Evolutionary conservation across 2,888 invertebrate species (phyloP).

Genomic region (Leptopterna dolabrata): DNA sequence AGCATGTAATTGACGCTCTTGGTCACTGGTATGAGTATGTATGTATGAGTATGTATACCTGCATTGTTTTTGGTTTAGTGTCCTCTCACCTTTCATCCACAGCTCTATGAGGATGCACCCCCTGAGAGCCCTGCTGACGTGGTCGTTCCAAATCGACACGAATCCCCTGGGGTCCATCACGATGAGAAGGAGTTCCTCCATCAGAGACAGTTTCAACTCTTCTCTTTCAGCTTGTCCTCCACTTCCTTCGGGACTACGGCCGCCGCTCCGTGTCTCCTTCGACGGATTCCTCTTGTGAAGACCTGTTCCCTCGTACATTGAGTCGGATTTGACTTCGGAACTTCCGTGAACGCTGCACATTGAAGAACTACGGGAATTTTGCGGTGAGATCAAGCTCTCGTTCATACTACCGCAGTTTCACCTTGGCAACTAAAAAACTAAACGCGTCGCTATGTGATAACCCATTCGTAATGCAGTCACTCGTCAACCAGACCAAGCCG

Average conservation of each 20-base stretch:
- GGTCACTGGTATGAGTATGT: no score
- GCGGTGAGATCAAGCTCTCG: neutral
- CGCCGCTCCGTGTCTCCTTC: neutral
- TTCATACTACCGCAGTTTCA: no score
- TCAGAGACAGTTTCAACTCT: constrained; percentile 57
- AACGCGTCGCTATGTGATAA: no score
- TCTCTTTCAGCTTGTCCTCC: neutral
- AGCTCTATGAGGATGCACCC: constrained; percentile 98
- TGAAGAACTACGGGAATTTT: neutral
- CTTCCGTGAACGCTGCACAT: neutral
- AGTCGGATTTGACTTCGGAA: neutral
- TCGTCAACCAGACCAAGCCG: no score
- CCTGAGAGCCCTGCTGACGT: constrained; percentile 97
- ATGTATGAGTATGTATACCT: no score
- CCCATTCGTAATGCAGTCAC: no score
- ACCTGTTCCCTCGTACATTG: neutral
- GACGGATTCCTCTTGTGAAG: neutral
- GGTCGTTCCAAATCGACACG: constrained; percentile 99
- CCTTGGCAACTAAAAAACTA: no score
- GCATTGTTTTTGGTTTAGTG: no score
- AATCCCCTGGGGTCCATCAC: constrained; percentile 77
- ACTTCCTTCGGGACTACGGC: neutral
- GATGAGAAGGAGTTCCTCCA: constrained; percentile 52
- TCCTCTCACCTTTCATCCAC: constrained; percentile 82
- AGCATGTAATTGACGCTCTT: no score